Base-by-base conservation (phyloP, 1,140 invertebrate genomes). In the Bombus cullumanus region DNA sequence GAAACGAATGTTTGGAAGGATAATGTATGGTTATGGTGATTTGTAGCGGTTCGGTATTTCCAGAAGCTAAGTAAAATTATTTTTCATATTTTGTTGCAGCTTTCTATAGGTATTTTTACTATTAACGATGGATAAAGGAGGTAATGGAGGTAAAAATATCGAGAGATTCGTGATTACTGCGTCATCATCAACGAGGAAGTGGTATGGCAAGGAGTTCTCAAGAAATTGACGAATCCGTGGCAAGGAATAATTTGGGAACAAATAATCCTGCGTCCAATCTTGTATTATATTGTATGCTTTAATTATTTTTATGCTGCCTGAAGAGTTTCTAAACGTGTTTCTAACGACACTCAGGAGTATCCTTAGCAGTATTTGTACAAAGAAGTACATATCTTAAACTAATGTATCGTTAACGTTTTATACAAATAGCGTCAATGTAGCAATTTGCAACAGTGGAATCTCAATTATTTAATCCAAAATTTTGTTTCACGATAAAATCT, bases 21-120 rank as follows among this genome's bases (percentile, higher is more conserved):
- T 18, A 15, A 66, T 18, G 15, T 15, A 64, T 64, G 0, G 0
- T 15, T 13, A n/a, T 31, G 13, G 13, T 8, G n/a, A 64, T 64
- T 31, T 13, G 4, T 13, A 6, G 25, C 10, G 57, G 8, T 22
- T 34, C 4, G 1, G 9, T 12, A 28, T 12, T 39, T 39, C 12
- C 25, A 69, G 1, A 39, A 39, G 3, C 37, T 28, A 64, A 25
- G 1, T 74, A 25, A n/a, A n/a, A 69, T 12, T 69, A 59, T 37
- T 73, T 43, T 39, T 31, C 6, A 41, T 10, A 1, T n/a, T 89
- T 31, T 93, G 85, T 94, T 94, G 74, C 93, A 94, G 94, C 89
- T 79, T 93, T 92, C 84, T 92, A 91, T 83, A 89, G 93, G 28
- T 94, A 92, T 86, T 94, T 92, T 89, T 94, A 94, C 78, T 94